Evolutionary conservation across 1,140 invertebrate species (phyloP).

Genomic region (Drosophila kurseongensis): DNA sequence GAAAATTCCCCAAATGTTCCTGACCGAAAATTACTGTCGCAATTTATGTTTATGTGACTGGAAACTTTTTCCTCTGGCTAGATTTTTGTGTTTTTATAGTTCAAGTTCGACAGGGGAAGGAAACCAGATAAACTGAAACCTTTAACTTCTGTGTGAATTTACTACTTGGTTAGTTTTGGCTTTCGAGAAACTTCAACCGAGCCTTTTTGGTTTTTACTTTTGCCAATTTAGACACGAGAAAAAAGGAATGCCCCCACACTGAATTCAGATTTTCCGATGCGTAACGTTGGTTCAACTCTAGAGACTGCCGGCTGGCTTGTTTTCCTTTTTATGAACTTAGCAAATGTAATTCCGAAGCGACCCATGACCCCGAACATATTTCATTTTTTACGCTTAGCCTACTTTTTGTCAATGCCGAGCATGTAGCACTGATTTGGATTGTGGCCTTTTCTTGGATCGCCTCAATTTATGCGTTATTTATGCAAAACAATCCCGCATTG

Average conservation of each 20-base stretch:
- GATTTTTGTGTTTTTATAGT: conserved; percentile 63
- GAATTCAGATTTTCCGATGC: conserved; percentile 36
- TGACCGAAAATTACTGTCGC: conserved; percentile 75
- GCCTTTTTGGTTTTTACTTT: conserved; percentile 57
- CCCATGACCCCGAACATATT: conserved; percentile 58
- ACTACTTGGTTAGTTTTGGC: conserved; percentile 58
- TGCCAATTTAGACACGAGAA: conserved; percentile 46
- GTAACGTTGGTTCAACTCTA: conserved; percentile 59
- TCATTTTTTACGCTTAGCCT: conserved; percentile 71
- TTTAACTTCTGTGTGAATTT: conserved; percentile 70
- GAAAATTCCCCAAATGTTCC: conserved; percentile 36
- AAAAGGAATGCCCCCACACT: conserved; percentile 41
- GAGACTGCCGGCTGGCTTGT: conserved; percentile 24
- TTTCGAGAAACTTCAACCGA: conserved; percentile 44
- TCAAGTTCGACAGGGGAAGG: conserved; percentile 64
- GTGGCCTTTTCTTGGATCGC: conserved; percentile 35
- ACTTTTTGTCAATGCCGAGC: conserved; percentile 66
- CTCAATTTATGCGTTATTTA: conserved; percentile 76
- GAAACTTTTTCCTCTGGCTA: conserved; percentile 56
- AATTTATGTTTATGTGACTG: conserved; percentile 82
- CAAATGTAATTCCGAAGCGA: conserved; percentile 61
- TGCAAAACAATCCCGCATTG: conserved; percentile 56
- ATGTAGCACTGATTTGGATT: conserved; percentile 68
- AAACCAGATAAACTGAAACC: conserved; percentile 22
- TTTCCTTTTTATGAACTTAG: conserved; percentile 66